These are phyloP conservation scores for Rhinichthys klamathensis DNA, from an alignment of 2,113 vertebrate species.

Conservation along the genomic window DNA sequence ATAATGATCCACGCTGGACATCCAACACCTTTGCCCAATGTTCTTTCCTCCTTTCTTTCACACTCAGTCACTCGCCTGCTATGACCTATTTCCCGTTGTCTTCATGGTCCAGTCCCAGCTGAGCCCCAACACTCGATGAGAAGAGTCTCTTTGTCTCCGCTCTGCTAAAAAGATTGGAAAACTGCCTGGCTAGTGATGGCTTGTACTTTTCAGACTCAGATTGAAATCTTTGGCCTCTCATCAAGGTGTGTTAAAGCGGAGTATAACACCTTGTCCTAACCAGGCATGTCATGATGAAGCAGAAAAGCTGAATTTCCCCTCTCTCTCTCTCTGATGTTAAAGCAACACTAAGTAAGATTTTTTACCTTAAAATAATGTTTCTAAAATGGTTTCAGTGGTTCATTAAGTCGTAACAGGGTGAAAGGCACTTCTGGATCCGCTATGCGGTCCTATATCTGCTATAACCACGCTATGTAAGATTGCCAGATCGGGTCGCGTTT, in stretches of 20 bases:
- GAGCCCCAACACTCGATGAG: conserved; percentile 68
- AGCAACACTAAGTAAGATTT: too few relatives aligned
- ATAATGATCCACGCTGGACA: conserved; percentile 71
- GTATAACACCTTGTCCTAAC: conserved; percentile 3
- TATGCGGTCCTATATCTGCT: too few relatives aligned
- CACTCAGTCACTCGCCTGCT: conserved; percentile 52
- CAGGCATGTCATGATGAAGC: not conserved
- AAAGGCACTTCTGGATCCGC: too few relatives aligned
- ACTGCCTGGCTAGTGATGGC: conserved; percentile 14
- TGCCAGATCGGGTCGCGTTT: too few relatives aligned
- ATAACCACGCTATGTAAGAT: too few relatives aligned
- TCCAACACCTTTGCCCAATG: conserved; percentile 42
- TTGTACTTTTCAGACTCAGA: not conserved
- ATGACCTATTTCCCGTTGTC: conserved; percentile 73
- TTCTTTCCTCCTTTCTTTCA: conserved; percentile 54
- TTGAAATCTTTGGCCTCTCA: conserved; percentile 1
- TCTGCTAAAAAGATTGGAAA: conserved; percentile 17
- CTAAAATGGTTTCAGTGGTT: too few relatives aligned
- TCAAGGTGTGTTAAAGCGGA: conserved; percentile 26
- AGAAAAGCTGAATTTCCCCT: not conserved
- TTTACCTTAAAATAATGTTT: too few relatives aligned
- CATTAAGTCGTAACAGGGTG: too few relatives aligned
- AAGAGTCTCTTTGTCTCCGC: not conserved
- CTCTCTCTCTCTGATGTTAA: not conserved
- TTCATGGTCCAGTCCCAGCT: conserved; percentile 70